Evolutionary conservation across 2,888 invertebrate genomes (phyloP).

Genomic region (Chironomus riparius): DNA sequence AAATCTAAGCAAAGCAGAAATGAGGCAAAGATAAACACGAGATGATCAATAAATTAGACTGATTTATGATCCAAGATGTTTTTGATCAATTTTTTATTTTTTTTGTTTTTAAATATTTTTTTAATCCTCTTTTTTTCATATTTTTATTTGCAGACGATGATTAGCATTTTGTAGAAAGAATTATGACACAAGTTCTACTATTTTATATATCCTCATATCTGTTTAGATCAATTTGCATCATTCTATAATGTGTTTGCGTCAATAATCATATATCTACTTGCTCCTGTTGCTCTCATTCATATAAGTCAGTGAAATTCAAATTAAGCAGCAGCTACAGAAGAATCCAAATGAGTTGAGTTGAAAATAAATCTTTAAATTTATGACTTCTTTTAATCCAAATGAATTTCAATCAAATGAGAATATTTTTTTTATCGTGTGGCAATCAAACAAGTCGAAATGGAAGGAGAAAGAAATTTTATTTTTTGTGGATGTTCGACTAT

Average conservation of each 20-base stretch:
- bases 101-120: background rate
- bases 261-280: background rate
- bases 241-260: too few relatives aligned
- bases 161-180: too few relatives aligned
- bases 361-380: background rate
- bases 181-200: too few relatives aligned
- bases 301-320: background rate
- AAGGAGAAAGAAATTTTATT: background rate
- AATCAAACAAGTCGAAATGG: too few relatives aligned
- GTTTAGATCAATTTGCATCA: too few relatives aligned
- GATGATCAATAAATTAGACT: background rate
- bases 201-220: too few relatives aligned
- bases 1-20: too few relatives aligned
- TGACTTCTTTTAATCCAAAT: slow-evolving; percentile 16
- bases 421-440: too few relatives aligned
- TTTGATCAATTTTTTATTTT: background rate
- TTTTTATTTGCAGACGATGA: too few relatives aligned
- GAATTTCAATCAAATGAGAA: slow-evolving; percentile 8
- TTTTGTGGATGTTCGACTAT: background rate
- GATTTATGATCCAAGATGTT: background rate
- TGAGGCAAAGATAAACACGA: too few relatives aligned
- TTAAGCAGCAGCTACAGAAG: background rate
- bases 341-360: background rate
- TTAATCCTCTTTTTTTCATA: too few relatives aligned
- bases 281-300: background rate